Evolutionary conservation across 2,113 vertebrate genomes (phyloP).

Genomic region (Vidua chalybeata): DNA sequence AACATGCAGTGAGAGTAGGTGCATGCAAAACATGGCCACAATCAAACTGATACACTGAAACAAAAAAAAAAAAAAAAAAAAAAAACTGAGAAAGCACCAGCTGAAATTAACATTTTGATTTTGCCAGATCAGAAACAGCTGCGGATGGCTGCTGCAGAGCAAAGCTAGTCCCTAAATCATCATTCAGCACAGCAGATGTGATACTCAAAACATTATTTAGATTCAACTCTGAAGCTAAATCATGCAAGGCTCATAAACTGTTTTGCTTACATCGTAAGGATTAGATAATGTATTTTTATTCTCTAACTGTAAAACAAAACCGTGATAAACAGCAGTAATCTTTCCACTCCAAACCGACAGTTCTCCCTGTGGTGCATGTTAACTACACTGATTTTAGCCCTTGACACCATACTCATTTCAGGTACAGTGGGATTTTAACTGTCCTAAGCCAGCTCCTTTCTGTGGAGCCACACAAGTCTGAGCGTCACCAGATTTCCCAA

Average conservation of each 20-base stretch:
- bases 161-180: constrained; percentile 68
- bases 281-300: constrained; percentile 60
- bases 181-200: constrained; percentile 63
- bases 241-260: constrained; percentile 73
- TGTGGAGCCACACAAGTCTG: constrained; percentile 38
- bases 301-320: constrained; percentile 57
- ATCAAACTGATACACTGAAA: constrained; percentile 62
- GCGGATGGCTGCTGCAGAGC: constrained; percentile 45
- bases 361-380: background rate
- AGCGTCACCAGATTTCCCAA: constrained; percentile 57
- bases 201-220: constrained; percentile 65
- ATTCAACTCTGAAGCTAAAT: constrained; percentile 68
- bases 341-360: background rate
- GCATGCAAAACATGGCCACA: constrained; percentile 76
- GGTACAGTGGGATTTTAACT: constrained; percentile 43
- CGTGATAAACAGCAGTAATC: constrained; percentile 22
- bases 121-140: constrained; percentile 57
- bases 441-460: constrained; percentile 50
- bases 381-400: constrained; percentile 74
- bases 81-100: constrained; percentile 60
- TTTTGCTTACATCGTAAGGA: constrained; percentile 56
- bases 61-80: background rate
- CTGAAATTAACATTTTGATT: constrained; percentile 65
- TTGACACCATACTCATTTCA: constrained; percentile 63
- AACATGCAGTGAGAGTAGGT: constrained; percentile 72